A percentile compares a stretch with the other conserved stretches of the same genome.
These are phyloP conservation scores for Marmota monax DNA, from an alignment of 2,113 vertebrate genomes.

Conservation along the genomic window DNA sequence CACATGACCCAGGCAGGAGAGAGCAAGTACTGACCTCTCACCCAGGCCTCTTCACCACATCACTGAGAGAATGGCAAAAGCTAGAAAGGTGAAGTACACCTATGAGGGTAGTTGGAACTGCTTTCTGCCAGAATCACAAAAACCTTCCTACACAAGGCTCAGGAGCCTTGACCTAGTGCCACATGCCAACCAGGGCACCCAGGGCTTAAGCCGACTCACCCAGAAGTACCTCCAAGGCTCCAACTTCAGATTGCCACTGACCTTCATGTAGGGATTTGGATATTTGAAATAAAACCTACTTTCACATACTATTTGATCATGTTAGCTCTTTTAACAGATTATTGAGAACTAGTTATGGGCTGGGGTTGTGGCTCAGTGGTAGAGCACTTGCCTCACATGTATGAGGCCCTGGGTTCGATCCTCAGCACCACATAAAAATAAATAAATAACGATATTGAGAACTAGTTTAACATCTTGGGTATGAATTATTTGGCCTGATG, in stretches of 20 bases:
- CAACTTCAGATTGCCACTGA: not conserved
- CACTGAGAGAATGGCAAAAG: not conserved
- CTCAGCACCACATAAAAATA: too few relatives aligned
- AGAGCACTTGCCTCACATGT: too few relatives aligned
- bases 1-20: not conserved
- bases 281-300: not conserved
- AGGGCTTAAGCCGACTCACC: not conserved
- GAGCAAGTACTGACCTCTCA: not conserved
- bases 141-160: not conserved
- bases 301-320: not conserved
- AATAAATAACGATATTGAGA: too few relatives aligned
- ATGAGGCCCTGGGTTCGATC: too few relatives aligned
- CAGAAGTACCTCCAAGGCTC: not conserved
- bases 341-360: not conserved
- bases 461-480: not conserved
- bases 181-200: fast-evolving
- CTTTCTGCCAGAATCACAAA: not conserved
- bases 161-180: not conserved
- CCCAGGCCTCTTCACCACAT: too few relatives aligned
- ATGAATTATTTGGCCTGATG: not conserved
- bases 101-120: not conserved
- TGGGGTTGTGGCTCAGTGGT: too few relatives aligned
- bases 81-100: not conserved
- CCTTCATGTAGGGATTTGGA: not conserved
- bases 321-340: not conserved